Conservation (phyloP, 2,113 vertebrate genomes). For the Lynx canadensis region DNA sequence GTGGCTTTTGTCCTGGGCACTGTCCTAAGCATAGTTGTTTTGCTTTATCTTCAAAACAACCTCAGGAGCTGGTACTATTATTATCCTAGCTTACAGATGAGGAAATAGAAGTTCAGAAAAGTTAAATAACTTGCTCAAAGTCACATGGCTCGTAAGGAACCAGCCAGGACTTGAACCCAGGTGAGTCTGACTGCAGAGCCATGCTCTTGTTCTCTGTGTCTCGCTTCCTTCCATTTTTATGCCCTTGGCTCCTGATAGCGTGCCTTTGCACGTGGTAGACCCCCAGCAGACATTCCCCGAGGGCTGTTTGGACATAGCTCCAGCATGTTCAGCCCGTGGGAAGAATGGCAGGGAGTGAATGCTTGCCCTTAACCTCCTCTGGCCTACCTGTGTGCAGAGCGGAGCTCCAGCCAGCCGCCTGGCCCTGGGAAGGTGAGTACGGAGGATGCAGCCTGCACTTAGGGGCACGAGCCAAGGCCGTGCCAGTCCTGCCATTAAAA, state of each 20-base stretch:
- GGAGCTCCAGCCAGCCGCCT: background rate
- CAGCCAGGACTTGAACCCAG: background rate
- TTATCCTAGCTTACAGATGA: background rate
- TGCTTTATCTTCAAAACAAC: background rate
- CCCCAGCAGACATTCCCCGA: background rate
- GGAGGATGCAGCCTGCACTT: background rate
- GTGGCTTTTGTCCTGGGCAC: background rate
- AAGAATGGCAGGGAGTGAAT: background rate
- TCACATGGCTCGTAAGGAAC: background rate
- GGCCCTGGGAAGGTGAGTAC: background rate
- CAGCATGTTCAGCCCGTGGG: background rate
- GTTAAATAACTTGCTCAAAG: background rate
- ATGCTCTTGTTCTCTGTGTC: background rate
- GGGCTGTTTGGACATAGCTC: background rate
- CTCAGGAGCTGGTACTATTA: background rate
- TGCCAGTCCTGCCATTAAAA: conserved; percentile 42
- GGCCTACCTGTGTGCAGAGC: background rate
- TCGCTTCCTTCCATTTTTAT: background rate
- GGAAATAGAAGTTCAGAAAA: background rate
- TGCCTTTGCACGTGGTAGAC: background rate
- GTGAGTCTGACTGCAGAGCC: background rate
- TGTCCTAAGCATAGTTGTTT: background rate
- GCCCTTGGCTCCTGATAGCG: background rate
- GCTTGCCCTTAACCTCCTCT: fast-evolving
- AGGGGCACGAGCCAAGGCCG: conserved; percentile 53